These are phyloP conservation scores for Protonemura montana DNA, from an alignment of 2,888 invertebrate genomes.

Conservation along the genomic window DNA sequence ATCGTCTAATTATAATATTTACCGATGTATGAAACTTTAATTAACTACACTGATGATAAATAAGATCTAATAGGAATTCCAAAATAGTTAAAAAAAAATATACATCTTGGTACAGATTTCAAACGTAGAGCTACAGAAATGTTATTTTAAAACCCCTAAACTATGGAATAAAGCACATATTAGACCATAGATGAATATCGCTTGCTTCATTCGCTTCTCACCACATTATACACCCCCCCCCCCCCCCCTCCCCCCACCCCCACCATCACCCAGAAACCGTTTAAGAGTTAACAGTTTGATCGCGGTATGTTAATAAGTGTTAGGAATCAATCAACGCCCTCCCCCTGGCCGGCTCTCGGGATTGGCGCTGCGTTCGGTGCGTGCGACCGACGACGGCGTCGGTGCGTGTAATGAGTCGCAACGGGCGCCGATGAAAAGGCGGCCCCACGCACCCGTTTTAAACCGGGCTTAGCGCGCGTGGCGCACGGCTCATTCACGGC, in stretches of 20 bases:
- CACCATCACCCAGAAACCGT: not conserved
- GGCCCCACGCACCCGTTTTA: slow-evolving; percentile 13
- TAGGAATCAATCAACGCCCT: not conserved
- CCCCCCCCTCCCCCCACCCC: not conserved
- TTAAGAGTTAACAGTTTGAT: not conserved
- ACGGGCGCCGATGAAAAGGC: not conserved
- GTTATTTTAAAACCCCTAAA: too few relatives aligned
- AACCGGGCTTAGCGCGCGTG: slow-evolving; percentile 20
- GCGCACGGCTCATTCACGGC: slow-evolving; percentile 8
- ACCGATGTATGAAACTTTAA: too few relatives aligned
- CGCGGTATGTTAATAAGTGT: slow-evolving; percentile 12
- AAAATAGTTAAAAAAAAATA: too few relatives aligned
- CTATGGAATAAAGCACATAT: too few relatives aligned
- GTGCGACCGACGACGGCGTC: slow-evolving; percentile 23
- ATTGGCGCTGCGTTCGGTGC: not conserved
- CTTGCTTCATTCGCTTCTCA: not conserved
- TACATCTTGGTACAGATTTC: too few relatives aligned
- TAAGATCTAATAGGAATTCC: too few relatives aligned
- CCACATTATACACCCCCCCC: slow-evolving; percentile 18
- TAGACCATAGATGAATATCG: too few relatives aligned
- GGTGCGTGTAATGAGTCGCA: not conserved
- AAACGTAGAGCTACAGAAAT: too few relatives aligned
- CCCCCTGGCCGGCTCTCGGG: not conserved
- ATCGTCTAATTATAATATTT: too few relatives aligned
- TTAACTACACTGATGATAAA: too few relatives aligned